These are phyloP conservation scores for Dissostichus mawsoni DNA, from an alignment of 2,113 vertebrate genomes.

Conservation along the genomic window DNA sequence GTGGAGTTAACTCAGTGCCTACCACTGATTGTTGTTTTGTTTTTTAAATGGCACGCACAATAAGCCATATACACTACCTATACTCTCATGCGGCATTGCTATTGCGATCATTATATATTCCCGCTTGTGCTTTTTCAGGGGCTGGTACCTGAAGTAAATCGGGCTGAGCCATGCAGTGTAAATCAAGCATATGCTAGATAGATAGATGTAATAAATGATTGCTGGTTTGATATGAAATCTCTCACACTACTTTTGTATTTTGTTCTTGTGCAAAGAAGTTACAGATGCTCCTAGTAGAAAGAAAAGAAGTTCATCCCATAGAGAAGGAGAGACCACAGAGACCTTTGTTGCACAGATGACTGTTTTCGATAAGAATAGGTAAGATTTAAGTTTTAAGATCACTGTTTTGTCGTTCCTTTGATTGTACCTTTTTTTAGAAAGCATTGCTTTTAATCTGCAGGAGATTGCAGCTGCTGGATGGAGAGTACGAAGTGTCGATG, in stretches of 20 bases:
- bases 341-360: constrained; percentile 98
- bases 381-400: constrained; percentile 20
- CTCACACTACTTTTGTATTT: background rate
- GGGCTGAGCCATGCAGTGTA: background rate
- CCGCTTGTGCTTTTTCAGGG: too few relatives aligned
- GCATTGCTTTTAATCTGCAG: constrained; percentile 72
- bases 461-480: constrained; percentile 96
- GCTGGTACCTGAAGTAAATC: too few relatives aligned
- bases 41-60: too few relatives aligned
- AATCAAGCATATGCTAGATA: background rate
- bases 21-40: too few relatives aligned
- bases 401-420: rapidly evolving
- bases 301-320: constrained; percentile 91
- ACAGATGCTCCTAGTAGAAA: constrained; percentile 92
- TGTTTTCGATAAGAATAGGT: constrained; percentile 99
- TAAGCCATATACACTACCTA: too few relatives aligned
- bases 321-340: constrained; percentile 90
- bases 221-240: background rate
- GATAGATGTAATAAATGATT: background rate
- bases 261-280: constrained; percentile 85
- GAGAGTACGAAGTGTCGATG: constrained; percentile 99
- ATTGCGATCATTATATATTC: too few relatives aligned
- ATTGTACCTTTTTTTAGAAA: background rate
- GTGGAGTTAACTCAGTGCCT: too few relatives aligned
- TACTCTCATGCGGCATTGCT: too few relatives aligned